Evolutionary conservation across 2,888 invertebrate genomes (phyloP).

Genomic region (Spialia ferax): DNA sequence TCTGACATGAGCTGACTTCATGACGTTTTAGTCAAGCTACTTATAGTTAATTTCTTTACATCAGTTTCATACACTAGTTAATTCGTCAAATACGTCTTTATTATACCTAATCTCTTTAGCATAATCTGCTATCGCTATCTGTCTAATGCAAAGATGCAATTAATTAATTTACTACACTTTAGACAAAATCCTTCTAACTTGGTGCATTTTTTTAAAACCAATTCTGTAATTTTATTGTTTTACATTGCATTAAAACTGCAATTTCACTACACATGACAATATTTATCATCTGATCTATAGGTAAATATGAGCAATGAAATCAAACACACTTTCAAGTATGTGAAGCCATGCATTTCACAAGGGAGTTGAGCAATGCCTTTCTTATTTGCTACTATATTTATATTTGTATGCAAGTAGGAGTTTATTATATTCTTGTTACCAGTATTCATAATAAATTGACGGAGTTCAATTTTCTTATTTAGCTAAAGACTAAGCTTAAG

Average conservation of each 20-base stretch:
- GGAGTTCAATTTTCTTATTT: background rate
- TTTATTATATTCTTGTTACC: background rate
- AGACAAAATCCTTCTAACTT: no score
- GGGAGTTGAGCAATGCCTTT: slow-evolving; percentile 26
- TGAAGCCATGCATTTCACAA: slow-evolving; percentile 23
- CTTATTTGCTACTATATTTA: slow-evolving; percentile 7
- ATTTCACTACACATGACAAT: background rate
- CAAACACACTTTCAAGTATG: slow-evolving; percentile 41
- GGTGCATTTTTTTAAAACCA: background rate
- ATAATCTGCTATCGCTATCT: no score
- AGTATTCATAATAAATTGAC: slow-evolving; percentile 1
- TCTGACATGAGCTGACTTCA: slow-evolving; percentile 10
- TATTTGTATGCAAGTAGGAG: background rate
- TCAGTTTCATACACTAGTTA: no score
- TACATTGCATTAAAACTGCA: no score
- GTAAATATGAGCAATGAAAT: slow-evolving; percentile 35
- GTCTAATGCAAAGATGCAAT: no score
- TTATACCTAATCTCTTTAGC: no score
- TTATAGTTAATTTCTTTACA: background rate
- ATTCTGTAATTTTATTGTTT: no score
- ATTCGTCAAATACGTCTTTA: no score
- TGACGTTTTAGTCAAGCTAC: background rate
- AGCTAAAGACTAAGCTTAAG: background rate
- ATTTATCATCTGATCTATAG: background rate
- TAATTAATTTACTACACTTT: no score